Evolutionary conservation across 2,113 vertebrate genomes (phyloP), one percentile per base, ranked within the genome.

Genomic region (Thamnaconus septentrionalis): DNA sequence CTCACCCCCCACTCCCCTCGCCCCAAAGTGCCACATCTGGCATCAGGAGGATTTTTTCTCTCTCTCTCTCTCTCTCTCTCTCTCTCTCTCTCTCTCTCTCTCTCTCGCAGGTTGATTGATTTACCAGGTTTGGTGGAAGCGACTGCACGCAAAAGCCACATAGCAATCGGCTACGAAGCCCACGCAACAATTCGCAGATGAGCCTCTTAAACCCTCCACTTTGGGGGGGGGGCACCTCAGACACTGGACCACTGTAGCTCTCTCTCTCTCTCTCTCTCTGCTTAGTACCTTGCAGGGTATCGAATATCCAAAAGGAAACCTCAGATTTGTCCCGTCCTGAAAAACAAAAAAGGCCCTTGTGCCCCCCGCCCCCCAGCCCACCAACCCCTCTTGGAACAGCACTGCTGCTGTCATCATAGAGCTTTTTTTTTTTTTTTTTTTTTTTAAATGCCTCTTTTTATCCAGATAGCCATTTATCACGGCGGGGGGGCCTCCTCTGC

Each of bases 231-330:
- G 18, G 18, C 18, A 31, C 6, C 39, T 59, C 76, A 87, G 87
- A 89, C 82, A 85, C 82, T 80, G 70, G 77, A 85, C 87, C 84
- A 87, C 88, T 86, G 85, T 85, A 89, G 70, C 56, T 80, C 18
- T 31, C 18, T 31, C 18, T 31, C 18, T 31, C 18, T 31, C 18
- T 31, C 18, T 31, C 18, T 31, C 18, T 31, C 64, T 72, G 71
- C 79, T 81, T 74, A 78, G 75, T 89, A 87, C 85, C 85, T 87
- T 74, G 55, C 82, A 86, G 83, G 87, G 87, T 90, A 90, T 91
- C 89, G 75, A 85, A 88, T 90, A 90, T 91, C 89, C 83, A 85
- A 84, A 85, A 85, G 88, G 86, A 88, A 90, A 91, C 82, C 78
- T 87, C 86, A 76, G 84, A 83, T 88, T 90, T 88, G 79, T 87